Base-by-base conservation (phyloP, 2,888 invertebrate species). In the Drepana falcataria region DNA sequence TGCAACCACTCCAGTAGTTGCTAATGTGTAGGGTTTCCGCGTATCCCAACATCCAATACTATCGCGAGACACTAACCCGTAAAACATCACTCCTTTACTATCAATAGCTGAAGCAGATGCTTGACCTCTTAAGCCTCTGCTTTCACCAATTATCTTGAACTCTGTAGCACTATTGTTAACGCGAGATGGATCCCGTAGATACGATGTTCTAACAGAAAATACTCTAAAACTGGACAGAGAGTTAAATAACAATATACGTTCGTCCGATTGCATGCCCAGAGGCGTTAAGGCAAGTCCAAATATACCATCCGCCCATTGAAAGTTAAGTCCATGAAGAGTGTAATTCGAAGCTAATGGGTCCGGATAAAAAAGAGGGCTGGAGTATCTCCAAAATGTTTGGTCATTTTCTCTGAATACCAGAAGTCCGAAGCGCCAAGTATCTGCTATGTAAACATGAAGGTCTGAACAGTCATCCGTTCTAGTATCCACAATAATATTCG, bases 1-100 rank as follows among this genome's bases (percentile, higher is more conserved):
- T 0, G 94, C 95, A 0, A 95, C 91, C 2, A 94, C 81, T 0
- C 93, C 95, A 34, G 93, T 82, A 65, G 94, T 94, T 5, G 85
- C 84, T 40, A 92, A 92, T 48, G 85, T 89, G 71, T 96, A 96
- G 0, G 94, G 93, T 66, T 95, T 95, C 0, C 90, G 89, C 0
- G 94, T 94, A 68, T 96, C 94, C 96, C 96, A 96, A 71, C 96
- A 96, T 48, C 94, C 95, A 0, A 97, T 84, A 21, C 94, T 93
- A 71, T 96, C 95, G 55, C 93, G 92, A 53, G 94, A 94, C 0
- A 96, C 95, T 76, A 96, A 92, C 74, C 96, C 96, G 73, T 93
- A 96, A 78, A 94, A 96, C 93, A 96, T 94, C 0, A 96, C 92
- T 0, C 95, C 95, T 60, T 92, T 92, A 47, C 91, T 87, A 60